These are phyloP conservation scores for Halictus quadricinctus DNA, from an alignment of 2,888 invertebrate genomes.

Conservation along the genomic window DNA sequence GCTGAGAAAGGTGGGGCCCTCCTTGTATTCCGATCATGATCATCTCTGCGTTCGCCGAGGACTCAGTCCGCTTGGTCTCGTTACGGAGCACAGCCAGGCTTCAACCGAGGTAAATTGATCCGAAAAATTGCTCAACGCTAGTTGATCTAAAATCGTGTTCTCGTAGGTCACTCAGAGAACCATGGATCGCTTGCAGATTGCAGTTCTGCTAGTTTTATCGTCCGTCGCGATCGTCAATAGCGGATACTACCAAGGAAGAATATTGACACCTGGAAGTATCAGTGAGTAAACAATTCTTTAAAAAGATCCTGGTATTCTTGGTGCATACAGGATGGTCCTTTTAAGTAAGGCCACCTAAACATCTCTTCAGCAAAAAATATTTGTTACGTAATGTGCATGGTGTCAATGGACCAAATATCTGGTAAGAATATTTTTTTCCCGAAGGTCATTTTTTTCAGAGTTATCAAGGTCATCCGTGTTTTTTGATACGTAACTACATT, in stretches of 20 bases:
- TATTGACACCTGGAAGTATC: constrained; percentile 56
- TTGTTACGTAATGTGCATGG: too few relatives aligned
- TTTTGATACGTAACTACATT: too few relatives aligned
- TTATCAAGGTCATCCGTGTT: too few relatives aligned
- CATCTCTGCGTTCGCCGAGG: constrained; percentile 40
- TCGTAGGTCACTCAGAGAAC: constrained; percentile 20
- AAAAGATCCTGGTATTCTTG: background rate
- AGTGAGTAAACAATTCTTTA: constrained; percentile 61
- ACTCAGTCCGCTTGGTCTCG: constrained; percentile 57
- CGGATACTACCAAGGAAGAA: constrained; percentile 63
- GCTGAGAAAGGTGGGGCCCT: constrained; percentile 51
- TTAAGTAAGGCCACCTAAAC: too few relatives aligned
- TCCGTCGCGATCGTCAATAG: constrained; percentile 56
- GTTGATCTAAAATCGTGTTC: background rate
- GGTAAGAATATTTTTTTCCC: too few relatives aligned
- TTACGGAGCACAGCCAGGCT: constrained; percentile 26
- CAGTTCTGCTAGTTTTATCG: constrained; percentile 70
- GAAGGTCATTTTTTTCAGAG: too few relatives aligned
- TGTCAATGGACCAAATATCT: too few relatives aligned
- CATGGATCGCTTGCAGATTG: constrained; percentile 67
- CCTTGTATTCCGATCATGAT: constrained; percentile 45
- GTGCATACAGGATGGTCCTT: too few relatives aligned
- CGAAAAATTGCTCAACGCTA: background rate
- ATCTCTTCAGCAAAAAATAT: too few relatives aligned
- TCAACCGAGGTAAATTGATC: constrained; percentile 1